A percentile compares a stretch with the other conserved stretches of the same genome.
Evolutionary conservation across 2,113 vertebrate genomes (phyloP).

Genomic region (Sorex araneus): DNA sequence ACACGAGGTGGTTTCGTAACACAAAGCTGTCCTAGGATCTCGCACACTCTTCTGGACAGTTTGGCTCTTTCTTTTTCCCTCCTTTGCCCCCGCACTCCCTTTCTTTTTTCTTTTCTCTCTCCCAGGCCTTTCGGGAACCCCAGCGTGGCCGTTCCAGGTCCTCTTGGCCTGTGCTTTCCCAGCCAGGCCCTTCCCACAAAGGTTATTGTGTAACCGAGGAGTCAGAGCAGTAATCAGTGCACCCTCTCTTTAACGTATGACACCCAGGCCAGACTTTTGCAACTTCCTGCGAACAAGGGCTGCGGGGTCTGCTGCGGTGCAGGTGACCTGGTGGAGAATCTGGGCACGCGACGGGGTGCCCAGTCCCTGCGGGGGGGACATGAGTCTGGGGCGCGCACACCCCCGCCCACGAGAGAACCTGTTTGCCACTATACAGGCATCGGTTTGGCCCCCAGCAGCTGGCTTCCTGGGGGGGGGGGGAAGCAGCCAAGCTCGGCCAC

Average conservation of each 20-base stretch:
- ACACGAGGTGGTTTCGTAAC: background rate
- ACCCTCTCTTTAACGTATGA: constrained; percentile 16
- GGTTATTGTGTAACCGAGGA: constrained; percentile 63
- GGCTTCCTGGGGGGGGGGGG: background rate
- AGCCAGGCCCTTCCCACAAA: constrained; percentile 59
- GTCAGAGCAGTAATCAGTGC: constrained; percentile 31
- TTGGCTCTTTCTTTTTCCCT: background rate
- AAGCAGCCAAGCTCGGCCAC: constrained; percentile 45
- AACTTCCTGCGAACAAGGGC: background rate
- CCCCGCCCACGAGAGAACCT: background rate
- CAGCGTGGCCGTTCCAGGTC: background rate
- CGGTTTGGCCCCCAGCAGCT: background rate
- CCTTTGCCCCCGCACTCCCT: no score
- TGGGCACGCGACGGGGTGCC: background rate
- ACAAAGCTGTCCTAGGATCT: background rate
- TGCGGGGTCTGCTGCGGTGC: background rate
- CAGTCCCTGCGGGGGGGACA: background rate
- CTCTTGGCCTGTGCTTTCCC: constrained; percentile 35
- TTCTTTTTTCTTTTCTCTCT: background rate
- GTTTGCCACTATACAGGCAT: background rate
- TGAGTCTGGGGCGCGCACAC: background rate
- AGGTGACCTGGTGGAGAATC: background rate
- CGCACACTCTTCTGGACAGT: background rate
- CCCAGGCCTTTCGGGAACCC: background rate
- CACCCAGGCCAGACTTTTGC: background rate